These are phyloP conservation scores for Myotis findleyi DNA, from an alignment of 2,797 vertebrate genomes.

Conservation along the genomic window DNA sequence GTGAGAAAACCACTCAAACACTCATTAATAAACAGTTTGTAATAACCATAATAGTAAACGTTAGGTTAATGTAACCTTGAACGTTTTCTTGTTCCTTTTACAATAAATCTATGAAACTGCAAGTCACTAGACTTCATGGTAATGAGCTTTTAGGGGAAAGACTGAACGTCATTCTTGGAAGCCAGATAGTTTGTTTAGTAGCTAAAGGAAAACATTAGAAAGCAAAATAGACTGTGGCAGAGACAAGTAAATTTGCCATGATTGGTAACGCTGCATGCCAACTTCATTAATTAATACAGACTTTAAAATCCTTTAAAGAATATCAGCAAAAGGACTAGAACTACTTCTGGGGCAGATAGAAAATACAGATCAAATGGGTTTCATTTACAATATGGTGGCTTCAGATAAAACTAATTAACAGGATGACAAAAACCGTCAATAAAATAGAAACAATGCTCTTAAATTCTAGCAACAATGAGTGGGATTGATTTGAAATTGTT, in stretches of 20 bases:
- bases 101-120: background rate
- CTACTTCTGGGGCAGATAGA: constrained; percentile 39
- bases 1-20: background rate
- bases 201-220: constrained; percentile 52
- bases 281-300: constrained; percentile 73
- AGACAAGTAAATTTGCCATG: constrained; percentile 56
- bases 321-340: constrained; percentile 44
- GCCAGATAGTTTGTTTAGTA: constrained; percentile 32
- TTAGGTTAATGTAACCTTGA: constrained; percentile 4
- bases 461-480: constrained; percentile 64
- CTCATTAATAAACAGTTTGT: background rate
- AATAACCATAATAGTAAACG: background rate
- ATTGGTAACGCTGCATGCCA: constrained; percentile 50
- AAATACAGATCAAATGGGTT: constrained; percentile 62
- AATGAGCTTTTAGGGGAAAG: constrained; percentile 29
- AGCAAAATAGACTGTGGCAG: constrained; percentile 33
- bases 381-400: constrained; percentile 70
- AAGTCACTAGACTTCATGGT: background rate
- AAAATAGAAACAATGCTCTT: constrained; percentile 67
- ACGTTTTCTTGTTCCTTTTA: background rate
- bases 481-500: constrained; percentile 52
- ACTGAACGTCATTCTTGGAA: constrained; percentile 32
- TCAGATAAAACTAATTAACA: constrained; percentile 73
- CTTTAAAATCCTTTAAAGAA: constrained; percentile 69
- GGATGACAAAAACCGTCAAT: constrained; percentile 70